Evolutionary conservation across 2,888 invertebrate genomes (phyloP).

Genomic region (Lymantria dispar): DNA sequence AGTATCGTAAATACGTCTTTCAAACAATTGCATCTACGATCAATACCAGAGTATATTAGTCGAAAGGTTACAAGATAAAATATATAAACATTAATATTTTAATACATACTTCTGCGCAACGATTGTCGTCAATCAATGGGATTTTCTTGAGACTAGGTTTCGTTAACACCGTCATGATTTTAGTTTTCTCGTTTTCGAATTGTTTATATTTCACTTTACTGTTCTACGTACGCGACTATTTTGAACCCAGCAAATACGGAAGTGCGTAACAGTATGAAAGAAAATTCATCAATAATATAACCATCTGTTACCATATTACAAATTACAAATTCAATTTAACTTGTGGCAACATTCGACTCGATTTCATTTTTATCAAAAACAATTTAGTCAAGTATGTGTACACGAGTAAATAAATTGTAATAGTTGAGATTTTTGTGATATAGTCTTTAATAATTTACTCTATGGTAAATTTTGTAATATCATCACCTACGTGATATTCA

Average conservation of each 20-base stretch:
- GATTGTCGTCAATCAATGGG: constrained; percentile 83
- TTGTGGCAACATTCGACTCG: constrained; percentile 15
- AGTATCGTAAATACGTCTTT: no score
- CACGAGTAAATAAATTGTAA: no score
- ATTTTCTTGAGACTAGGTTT: constrained; percentile 87
- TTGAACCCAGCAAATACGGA: constrained; percentile 29
- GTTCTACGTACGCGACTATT: constrained; percentile 13
- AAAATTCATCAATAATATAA: constrained; percentile 38
- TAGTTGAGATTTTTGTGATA: no score
- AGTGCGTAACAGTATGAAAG: constrained; percentile 20
- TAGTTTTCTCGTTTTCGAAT: constrained; percentile 2
- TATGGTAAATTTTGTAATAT: no score
- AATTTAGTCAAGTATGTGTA: neutral
- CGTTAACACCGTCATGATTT: constrained; percentile 89
- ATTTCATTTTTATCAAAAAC: neutral
- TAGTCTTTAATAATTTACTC: no score
- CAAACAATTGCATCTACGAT: no score
- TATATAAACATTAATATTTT: neutral
- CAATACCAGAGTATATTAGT: no score
- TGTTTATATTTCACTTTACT: constrained; percentile 12
- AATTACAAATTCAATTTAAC: constrained; percentile 12
- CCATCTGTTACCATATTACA: constrained; percentile 22
- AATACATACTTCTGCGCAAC: constrained; percentile 55
- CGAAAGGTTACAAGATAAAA: neutral
- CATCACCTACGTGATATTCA: no score